These are phyloP conservation scores for Chelon auratus DNA, from an alignment of 2,797 vertebrate genomes.

Conservation along the genomic window DNA sequence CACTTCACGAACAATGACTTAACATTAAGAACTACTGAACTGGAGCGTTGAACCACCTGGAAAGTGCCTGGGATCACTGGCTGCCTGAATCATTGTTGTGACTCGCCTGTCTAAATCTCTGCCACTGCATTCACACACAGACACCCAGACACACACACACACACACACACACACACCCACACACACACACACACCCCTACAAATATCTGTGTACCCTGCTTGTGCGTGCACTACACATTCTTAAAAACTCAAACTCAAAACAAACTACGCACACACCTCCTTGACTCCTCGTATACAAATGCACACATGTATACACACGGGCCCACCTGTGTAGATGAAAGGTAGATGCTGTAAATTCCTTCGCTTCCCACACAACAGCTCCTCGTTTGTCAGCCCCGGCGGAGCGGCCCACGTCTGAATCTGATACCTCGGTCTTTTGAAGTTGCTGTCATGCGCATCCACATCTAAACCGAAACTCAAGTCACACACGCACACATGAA, in stretches of 20 bases:
- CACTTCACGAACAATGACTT: conserved; percentile 31
- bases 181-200: conserved; percentile 7
- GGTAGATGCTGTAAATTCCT: conserved; percentile 87
- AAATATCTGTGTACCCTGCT: conserved; percentile 24
- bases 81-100: conserved; percentile 81
- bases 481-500: conserved; percentile 22
- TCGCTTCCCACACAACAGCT: conserved; percentile 82
- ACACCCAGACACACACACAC: conserved; percentile 20
- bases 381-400: conserved; percentile 81
- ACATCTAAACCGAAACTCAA: conserved; percentile 51
- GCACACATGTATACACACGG: conserved; percentile 32
- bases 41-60: conserved; percentile 53
- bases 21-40: conserved; percentile 39
- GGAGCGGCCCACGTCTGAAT: conserved; percentile 81
- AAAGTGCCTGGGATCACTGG: conserved; percentile 64
- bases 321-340: conserved; percentile 89
- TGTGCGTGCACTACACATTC: conserved; percentile 24
- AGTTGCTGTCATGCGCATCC: conserved; percentile 72
- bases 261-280: conserved; percentile 26
- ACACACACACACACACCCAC: conserved; percentile 11
- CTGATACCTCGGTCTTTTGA: conserved; percentile 85
- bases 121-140: conserved; percentile 16
- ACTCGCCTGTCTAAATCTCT: conserved; percentile 64
- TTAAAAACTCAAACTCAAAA: conserved; percentile 41
- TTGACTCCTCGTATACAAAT: conserved; percentile 8